These are phyloP conservation scores for Muscicapa striata DNA, from an alignment of 2,797 vertebrate species.

Conservation along the genomic window DNA sequence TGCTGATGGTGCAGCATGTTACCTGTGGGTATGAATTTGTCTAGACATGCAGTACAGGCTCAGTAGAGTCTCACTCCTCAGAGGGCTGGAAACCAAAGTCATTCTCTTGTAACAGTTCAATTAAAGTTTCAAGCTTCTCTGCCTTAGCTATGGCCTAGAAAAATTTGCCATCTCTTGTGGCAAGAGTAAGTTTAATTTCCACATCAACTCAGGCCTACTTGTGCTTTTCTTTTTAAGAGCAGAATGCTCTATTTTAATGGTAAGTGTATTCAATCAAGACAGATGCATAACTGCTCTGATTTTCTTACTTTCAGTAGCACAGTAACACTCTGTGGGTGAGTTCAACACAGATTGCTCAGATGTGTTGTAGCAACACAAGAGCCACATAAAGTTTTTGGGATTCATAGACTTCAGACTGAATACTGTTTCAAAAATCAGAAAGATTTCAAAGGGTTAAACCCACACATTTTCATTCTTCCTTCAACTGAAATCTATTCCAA, in stretches of 20 bases:
- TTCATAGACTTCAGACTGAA: neutral
- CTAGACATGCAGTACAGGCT: accelerated
- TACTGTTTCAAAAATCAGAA: neutral
- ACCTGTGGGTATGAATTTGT: neutral
- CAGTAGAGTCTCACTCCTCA: neutral
- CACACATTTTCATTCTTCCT: neutral
- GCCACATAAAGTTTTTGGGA: neutral
- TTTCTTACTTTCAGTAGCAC: neutral
- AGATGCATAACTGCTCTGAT: neutral
- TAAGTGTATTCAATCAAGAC: neutral
- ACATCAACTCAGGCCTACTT: neutral
- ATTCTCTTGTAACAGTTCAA: neutral
- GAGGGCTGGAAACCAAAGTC: neutral
- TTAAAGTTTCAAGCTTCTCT: neutral
- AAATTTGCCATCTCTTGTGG: neutral
- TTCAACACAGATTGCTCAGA: neutral
- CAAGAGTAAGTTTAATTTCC: neutral
- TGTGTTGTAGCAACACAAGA: neutral
- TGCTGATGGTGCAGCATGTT: neutral
- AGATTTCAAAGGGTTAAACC: neutral
- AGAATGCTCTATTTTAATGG: neutral
- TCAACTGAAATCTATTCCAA: neutral
- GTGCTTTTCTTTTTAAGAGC: neutral
- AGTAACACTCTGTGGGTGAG: neutral
- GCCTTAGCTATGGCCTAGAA: neutral